Evolutionary conservation across 2,888 invertebrate genomes (phyloP), one percentile per base, ranked within the genome.

Genomic region (Drosophila silvestris): DNA sequence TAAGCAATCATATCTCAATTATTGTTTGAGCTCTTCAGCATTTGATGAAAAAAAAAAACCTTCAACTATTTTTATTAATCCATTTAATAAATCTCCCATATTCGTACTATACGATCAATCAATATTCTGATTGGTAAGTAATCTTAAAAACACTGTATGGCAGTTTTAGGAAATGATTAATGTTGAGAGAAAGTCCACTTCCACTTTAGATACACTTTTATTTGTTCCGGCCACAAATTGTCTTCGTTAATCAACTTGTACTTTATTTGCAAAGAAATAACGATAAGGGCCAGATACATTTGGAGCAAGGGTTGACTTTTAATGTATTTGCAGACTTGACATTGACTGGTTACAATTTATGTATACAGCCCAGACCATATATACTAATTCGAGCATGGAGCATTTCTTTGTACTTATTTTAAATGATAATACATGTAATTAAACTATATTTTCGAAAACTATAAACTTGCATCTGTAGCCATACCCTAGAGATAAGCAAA

Each of bases 221-320:
- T 82, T 78, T 79, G 82, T 54, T 28, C 73, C 67, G 66, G 16
- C 26, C 53, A 53, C 52, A 64, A 63, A 51, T 54, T 19, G 22
- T 33, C 9, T 61, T 28, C 50, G 54, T 19, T 19, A 19, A 28
- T 37, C 28, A 59, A 59, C 50, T 70, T 58, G 52, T 65, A 81
- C 68, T 61, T 47, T 85, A 83, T 83, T 89, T 89, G 86, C 86
- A 74, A 83, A 72, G 77, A 83, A 85, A 70, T 83, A 58, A 57
- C 68, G 83, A 89, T 83, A 83, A 83, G 65, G 61, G 12, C 35
- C 12, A 56, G 19, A n/a, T 5, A 51, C 0, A 47, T 12, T 60
- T 64, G 33, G 56, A 35, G 19, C 12, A 26, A 37, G 44, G 47
- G n/a, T 56, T 63, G 12, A 12, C 35, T 52, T 61, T 63, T 33